These are phyloP conservation scores for Oreonectes daqikongensis DNA, from an alignment of 2,797 vertebrate species.

Conservation along the genomic window DNA sequence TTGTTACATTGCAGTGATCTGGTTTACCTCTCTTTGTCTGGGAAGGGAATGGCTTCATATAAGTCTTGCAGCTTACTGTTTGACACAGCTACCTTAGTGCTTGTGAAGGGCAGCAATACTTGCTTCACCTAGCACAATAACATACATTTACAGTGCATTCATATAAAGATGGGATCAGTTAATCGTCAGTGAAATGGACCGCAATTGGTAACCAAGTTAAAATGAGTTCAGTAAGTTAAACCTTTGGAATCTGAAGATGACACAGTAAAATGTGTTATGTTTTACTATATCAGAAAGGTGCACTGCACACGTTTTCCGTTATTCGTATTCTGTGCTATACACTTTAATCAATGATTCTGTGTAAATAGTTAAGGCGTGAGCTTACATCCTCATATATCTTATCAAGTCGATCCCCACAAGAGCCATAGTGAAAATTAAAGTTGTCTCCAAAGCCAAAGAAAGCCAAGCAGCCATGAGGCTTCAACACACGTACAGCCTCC, in stretches of 20 bases:
- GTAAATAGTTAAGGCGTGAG: not conserved
- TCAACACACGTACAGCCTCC: conserved; percentile 72
- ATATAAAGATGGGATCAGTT: not conserved
- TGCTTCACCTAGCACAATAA: conserved; percentile 59
- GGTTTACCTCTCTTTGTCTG: conserved; percentile 73
- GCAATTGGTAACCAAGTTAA: not conserved
- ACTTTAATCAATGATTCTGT: not conserved
- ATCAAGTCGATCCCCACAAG: conserved; percentile 68
- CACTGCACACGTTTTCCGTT: not conserved
- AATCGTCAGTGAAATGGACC: not conserved
- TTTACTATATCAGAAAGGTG: not conserved
- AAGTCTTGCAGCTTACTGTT: conserved; percentile 63
- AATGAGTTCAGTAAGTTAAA: not conserved
- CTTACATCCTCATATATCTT: conserved; percentile 67
- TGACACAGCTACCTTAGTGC: conserved; percentile 38
- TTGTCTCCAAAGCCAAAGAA: conserved; percentile 63
- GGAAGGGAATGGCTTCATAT: conserved; percentile 70
- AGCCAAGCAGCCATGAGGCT: conserved; percentile 73
- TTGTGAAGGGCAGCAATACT: conserved; percentile 61
- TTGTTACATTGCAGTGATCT: not conserved
- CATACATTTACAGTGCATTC: not conserved
- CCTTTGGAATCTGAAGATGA: not conserved
- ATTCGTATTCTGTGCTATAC: not conserved
- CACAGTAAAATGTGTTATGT: too few species aligned
- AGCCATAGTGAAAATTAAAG: conserved; percentile 56